phyloP scores from a whole-genome alignment of 2,888 invertebrate genomes.

The Protophormia terraenovae region DNA sequence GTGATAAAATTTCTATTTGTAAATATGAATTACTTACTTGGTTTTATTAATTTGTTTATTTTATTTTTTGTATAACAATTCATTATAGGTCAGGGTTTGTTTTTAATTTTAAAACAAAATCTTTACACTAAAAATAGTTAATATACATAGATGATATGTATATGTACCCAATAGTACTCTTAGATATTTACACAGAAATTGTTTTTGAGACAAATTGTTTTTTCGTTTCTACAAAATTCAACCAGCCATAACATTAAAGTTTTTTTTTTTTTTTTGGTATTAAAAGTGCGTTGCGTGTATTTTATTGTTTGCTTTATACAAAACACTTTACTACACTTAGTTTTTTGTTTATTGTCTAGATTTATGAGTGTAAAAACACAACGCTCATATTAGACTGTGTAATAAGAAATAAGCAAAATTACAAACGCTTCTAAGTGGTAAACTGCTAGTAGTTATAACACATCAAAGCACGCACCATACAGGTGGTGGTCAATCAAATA shows the following conservation, averaged over 20 bases:
- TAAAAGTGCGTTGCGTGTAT: constrained; percentile 57
- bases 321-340: constrained; percentile 16
- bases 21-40: background rate
- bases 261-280: constrained; percentile 2
- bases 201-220: background rate
- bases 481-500: background rate
- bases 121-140: background rate
- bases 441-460: background rate
- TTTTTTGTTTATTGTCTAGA: background rate
- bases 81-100: constrained; percentile 51
- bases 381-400: background rate
- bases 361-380: constrained; percentile 30
- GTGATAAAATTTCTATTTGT: background rate
- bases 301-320: constrained; percentile 49
- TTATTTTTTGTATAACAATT: constrained; percentile 1
- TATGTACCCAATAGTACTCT: background rate
- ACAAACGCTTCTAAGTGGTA: constrained; percentile 4
- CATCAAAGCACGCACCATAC: constrained; percentile 20
- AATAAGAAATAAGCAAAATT: constrained; percentile 2
- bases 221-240: background rate
- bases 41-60: background rate
- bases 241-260: constrained; percentile 27
- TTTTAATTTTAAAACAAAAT: constrained; percentile 12
- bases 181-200: background rate
- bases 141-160: background rate